A percentile compares a stretch with the other conserved stretches of the same genome.
These are phyloP conservation scores for Microctenopoma lineatum DNA, from an alignment of 2,797 vertebrate species.

Conservation along the genomic window DNA sequence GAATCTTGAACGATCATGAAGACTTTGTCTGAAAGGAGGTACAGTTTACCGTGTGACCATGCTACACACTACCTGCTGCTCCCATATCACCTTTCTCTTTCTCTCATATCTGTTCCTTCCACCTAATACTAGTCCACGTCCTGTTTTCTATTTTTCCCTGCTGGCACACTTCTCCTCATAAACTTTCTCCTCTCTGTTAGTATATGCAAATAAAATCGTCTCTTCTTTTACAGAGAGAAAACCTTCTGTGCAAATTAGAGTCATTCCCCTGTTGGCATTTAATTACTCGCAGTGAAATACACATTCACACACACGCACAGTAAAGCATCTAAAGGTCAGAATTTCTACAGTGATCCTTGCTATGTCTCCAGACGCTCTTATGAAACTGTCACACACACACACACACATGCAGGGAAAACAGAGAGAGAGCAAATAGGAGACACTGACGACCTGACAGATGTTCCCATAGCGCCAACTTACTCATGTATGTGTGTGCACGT, in stretches of 20 bases:
- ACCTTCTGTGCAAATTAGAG: slow-evolving; percentile 63
- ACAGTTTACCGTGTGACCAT: no score
- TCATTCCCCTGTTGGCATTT: slow-evolving; percentile 64
- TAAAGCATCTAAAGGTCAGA: slow-evolving; percentile 35
- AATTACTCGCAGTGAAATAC: slow-evolving; percentile 48
- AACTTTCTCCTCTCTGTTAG: neutral
- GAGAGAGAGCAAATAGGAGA: neutral
- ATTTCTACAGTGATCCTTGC: slow-evolving; percentile 49
- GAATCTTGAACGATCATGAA: no score
- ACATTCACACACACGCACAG: slow-evolving; percentile 15
- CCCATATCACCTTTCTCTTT: no score
- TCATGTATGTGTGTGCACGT: slow-evolving; percentile 18
- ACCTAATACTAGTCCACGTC: no score
- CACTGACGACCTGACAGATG: slow-evolving; percentile 24
- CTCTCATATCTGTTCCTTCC: neutral
- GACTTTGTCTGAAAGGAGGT: no score
- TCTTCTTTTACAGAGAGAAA: neutral
- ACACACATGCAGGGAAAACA: neutral
- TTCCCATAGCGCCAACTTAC: slow-evolving; percentile 20
- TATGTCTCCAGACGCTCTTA: slow-evolving; percentile 44
- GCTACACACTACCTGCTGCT: no score
- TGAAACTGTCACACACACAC: slow-evolving; percentile 36
- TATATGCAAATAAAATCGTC: neutral
- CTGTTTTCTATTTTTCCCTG: no score
- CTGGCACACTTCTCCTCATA: neutral